Conservation (phyloP, 2,797 vertebrate genomes). For the Pangasius djambal region DNA sequence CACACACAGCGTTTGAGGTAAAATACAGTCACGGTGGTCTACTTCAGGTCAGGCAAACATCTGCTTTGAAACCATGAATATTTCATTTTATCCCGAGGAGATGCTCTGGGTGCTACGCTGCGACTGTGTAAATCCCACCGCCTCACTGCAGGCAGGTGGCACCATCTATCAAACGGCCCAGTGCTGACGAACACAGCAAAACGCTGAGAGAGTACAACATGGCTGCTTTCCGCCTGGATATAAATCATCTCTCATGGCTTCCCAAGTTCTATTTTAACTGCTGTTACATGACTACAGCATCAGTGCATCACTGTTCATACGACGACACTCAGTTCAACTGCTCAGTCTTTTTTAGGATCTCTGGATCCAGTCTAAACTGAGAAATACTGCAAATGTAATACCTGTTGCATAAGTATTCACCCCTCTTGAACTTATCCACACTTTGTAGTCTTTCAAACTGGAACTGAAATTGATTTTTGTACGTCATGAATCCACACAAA, state of each 20-base stretch:
- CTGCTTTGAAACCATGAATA: conserved; percentile 40
- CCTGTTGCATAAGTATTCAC: background rate
- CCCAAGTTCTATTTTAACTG: background rate
- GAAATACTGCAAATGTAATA: background rate
- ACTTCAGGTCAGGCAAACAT: conserved; percentile 34
- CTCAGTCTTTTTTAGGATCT: background rate
- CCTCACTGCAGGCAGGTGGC: conserved; percentile 40
- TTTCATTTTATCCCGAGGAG: conserved; percentile 36
- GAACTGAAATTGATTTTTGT: background rate
- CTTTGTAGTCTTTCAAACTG: background rate
- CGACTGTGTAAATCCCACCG: conserved; percentile 24
- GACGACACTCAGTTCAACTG: no score
- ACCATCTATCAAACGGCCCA: conserved; percentile 14
- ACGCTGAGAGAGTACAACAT: background rate
- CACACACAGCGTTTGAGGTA: background rate
- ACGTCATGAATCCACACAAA: background rate
- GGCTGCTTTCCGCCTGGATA: background rate
- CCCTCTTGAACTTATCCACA: background rate
- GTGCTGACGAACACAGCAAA: background rate
- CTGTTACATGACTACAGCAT: background rate
- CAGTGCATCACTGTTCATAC: background rate
- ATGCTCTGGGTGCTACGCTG: background rate
- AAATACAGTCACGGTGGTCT: conserved; percentile 28
- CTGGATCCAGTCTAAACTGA: background rate
- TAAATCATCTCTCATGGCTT: background rate